These are phyloP conservation scores for Scaptomyza polygonia DNA, from an alignment of 2,888 invertebrate genomes.

Conservation along the genomic window DNA sequence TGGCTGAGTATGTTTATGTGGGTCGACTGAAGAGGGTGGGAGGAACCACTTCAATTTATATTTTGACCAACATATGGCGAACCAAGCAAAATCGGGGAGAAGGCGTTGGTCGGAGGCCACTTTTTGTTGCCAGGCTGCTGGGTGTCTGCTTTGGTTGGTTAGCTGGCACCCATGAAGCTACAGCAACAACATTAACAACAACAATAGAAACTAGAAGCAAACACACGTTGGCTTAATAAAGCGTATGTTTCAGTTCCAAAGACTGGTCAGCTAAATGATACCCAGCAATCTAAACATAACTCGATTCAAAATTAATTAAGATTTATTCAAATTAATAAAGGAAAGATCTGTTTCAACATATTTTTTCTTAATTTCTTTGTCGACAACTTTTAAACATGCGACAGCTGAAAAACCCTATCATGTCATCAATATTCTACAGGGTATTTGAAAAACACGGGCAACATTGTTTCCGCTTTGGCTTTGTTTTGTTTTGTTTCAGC, in stretches of 20 bases:
- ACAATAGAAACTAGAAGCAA: background rate
- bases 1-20: constrained; percentile 62
- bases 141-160: constrained; percentile 57
- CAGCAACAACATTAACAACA: constrained; percentile 20
- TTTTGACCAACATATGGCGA: constrained; percentile 78
- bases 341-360: too few relatives aligned
- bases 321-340: background rate
- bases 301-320: background rate
- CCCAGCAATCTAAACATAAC: background rate
- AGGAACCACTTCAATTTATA: constrained; percentile 76
- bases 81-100: constrained; percentile 3
- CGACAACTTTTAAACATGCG: too few relatives aligned
- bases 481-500: constrained; percentile 67
- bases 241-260: constrained; percentile 5
- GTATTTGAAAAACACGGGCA: constrained; percentile 42
- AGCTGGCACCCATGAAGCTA: constrained; percentile 32
- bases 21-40: constrained; percentile 44
- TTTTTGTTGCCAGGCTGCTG: constrained; percentile 39
- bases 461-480: constrained; percentile 66
- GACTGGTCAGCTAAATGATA: background rate
- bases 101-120: constrained; percentile 9
- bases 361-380: too few relatives aligned
- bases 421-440: background rate
- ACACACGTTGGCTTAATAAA: constrained; percentile 33
- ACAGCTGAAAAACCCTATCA: background rate